Conservation (phyloP, 2,797 vertebrate genomes). For the Mormyrops boulengeri region DNA sequence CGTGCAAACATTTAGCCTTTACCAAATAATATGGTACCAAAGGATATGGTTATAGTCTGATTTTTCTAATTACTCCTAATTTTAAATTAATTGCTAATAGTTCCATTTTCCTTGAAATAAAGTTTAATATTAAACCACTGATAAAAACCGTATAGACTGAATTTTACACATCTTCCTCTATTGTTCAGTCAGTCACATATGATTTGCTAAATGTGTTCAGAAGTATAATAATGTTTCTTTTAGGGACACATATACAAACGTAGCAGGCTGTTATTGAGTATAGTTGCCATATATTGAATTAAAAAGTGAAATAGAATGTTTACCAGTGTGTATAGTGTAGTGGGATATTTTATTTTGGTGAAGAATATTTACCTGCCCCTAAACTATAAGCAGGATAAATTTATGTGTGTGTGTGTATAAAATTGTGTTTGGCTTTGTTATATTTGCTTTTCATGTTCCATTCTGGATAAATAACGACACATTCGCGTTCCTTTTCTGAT, state of each 20-base stretch:
- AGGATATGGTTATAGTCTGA: background rate
- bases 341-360: too few species aligned
- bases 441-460: background rate
- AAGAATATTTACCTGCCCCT: background rate
- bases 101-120: background rate
- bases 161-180: background rate
- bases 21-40: background rate
- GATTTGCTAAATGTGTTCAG: background rate
- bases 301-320: background rate
- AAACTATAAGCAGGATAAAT: background rate
- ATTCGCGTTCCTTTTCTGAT: constrained; percentile 42
- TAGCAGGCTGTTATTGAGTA: background rate
- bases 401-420: background rate
- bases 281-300: background rate
- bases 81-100: background rate
- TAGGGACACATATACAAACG: background rate
- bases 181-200: background rate
- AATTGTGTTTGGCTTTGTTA: background rate
- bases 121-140: background rate
- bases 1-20: background rate
- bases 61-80: background rate
- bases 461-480: constrained; percentile 5
- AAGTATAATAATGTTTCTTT: background rate
- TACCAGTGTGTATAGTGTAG: background rate
- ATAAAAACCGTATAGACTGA: background rate